Conservation (phyloP, 35 echinoderm and acorn worm species). For the Patiria miniata region DNA sequence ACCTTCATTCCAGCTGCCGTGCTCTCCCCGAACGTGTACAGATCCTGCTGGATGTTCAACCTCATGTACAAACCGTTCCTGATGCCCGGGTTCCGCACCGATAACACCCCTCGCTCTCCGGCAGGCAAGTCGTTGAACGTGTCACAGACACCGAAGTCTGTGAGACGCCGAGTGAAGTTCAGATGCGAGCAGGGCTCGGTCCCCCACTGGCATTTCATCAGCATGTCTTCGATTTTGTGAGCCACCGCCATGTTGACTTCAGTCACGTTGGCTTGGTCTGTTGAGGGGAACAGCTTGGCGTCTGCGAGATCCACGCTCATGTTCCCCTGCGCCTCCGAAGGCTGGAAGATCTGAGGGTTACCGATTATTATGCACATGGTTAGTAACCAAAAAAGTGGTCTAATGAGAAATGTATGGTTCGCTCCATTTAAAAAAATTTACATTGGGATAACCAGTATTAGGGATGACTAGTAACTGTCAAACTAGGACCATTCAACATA, state of each 20-base stretch:
- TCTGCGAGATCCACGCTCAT: no score
- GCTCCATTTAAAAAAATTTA: no score
- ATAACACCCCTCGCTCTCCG: not conserved
- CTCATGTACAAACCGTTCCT: slow-evolving; percentile 37
- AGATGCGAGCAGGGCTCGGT: slow-evolving; percentile 10
- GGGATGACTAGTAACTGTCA: no score
- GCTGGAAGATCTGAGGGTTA: no score
- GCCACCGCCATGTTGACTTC: not conserved
- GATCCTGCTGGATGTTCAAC: slow-evolving; percentile 54
- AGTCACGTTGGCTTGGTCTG: no score
- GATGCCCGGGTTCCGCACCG: slow-evolving; percentile 36
- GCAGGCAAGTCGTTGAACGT: slow-evolving; percentile 51
- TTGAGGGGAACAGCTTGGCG: no score
- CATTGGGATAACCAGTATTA: no score
- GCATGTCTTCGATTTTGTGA: slow-evolving; percentile 36
- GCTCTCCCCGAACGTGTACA: slow-evolving; percentile 41
- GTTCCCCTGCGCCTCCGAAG: no score
- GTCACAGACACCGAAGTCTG: slow-evolving; percentile 57
- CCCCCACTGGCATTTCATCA: slow-evolving; percentile 6
- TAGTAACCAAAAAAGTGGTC: no score
- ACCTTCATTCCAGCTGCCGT: slow-evolving; percentile 61
- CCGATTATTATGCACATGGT: no score
- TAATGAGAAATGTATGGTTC: no score
- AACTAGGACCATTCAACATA: no score
- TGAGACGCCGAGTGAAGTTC: slow-evolving; percentile 16